Conservation (phyloP, 92 coral and sea anemone species). For the Ricordea florida region DNA sequence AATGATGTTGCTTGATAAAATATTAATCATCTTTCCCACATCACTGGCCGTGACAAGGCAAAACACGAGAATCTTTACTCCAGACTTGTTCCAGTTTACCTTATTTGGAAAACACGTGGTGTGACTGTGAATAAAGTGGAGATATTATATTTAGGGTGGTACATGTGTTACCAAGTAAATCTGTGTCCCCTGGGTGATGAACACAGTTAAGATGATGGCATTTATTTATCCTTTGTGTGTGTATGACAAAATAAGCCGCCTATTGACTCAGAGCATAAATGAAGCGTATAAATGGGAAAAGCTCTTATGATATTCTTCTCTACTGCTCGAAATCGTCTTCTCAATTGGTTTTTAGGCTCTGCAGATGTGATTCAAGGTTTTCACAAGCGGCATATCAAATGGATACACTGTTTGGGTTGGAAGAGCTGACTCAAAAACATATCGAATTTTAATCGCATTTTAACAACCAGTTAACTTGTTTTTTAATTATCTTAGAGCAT, state of each 20-base stretch:
- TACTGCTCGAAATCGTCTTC: background rate
- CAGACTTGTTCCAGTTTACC: no score
- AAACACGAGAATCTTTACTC: background rate
- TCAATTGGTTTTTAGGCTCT: background rate
- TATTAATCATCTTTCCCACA: background rate
- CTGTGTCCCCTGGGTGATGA: conserved; percentile 42
- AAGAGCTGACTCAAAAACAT: no score
- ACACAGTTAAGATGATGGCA: conserved; percentile 35
- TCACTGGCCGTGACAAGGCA: no score
- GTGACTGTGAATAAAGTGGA: background rate
- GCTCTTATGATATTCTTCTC: conserved; percentile 7
- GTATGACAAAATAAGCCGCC: conserved; percentile 21
- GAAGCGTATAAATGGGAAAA: background rate
- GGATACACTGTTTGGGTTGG: no score
- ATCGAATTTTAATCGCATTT: no score
- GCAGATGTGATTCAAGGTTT: no score
- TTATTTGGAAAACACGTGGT: background rate
- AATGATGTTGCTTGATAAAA: background rate
- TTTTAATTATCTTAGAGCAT: no score
- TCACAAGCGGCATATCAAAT: no score
- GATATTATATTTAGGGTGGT: background rate
- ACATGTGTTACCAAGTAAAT: conserved; percentile 10
- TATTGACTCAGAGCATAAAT: conserved; percentile 4
- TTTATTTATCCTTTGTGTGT: conserved; percentile 38
- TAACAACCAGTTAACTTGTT: no score